Percentiles rank a stretch among this genome's conserved stretches.
These are phyloP conservation scores for Diadumene lineata DNA, from an alignment of 92 coral and sea anemone species.

Conservation along the genomic window DNA sequence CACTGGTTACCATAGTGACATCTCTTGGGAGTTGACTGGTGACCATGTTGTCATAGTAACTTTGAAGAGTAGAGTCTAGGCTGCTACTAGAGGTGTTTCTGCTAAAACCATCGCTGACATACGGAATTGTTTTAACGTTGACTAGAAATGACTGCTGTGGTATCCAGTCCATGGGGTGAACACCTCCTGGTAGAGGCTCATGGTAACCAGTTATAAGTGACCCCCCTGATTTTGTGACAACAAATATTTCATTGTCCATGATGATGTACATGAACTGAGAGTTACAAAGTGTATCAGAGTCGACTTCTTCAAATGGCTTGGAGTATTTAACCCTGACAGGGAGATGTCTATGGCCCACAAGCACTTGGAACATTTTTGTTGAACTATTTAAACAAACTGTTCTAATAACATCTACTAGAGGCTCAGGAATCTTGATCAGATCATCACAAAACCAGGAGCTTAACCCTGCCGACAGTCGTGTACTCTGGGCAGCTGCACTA, in stretches of 20 bases:
- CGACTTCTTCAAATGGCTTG: constrained; percentile 10
- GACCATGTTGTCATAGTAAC: too few relatives aligned
- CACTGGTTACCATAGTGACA: too few relatives aligned
- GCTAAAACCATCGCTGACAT: constrained; percentile 5
- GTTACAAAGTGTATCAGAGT: constrained; percentile 12
- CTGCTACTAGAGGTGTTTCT: too few relatives aligned
- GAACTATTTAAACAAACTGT: constrained; percentile 19
- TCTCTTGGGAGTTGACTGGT: too few relatives aligned
- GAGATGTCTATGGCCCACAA: constrained; percentile 63
- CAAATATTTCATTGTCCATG: constrained; percentile 52
- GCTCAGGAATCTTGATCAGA: constrained; percentile 64
- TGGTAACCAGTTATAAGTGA: constrained; percentile 56
- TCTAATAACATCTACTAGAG: constrained; percentile 37
- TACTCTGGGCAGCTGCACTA: constrained; percentile 32
- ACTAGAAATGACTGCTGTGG: constrained; percentile 64
- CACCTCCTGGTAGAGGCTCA: constrained; percentile 79
- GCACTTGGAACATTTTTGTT: constrained; percentile 45
- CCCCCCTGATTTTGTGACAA: constrained; percentile 58
- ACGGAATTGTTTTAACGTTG: constrained; percentile 33
- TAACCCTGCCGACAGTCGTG: constrained; percentile 59
- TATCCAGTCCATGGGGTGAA: constrained; percentile 67
- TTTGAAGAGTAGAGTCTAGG: too few relatives aligned
- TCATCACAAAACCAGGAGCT: constrained; percentile 91
- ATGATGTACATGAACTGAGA: constrained; percentile 72
- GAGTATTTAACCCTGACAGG: constrained; percentile 15